phyloP scores from a whole-genome alignment of 1,140 invertebrate species.

The Meloidogyne floridensis region DNA sequence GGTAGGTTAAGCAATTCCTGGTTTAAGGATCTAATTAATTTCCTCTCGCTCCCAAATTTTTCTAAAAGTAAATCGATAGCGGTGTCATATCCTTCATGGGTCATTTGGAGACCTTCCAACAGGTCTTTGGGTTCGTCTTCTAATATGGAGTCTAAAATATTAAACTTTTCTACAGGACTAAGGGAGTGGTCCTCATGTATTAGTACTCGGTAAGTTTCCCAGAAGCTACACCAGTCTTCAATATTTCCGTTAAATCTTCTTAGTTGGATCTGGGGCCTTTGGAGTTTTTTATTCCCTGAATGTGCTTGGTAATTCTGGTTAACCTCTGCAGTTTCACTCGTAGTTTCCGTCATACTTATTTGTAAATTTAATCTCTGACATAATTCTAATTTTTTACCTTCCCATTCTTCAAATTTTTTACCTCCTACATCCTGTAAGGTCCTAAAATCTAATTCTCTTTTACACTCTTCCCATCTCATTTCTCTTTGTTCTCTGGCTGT shows the following conservation, averaged over 20 bases:
- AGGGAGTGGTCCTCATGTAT: background rate
- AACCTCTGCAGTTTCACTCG: no score
- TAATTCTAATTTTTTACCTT: no score
- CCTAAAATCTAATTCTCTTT: no score
- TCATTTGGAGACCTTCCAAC: background rate
- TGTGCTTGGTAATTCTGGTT: no score
- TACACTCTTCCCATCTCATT: no score
- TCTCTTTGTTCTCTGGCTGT: no score
- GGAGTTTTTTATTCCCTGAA: no score
- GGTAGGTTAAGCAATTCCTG: background rate
- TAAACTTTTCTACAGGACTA: slow-evolving; percentile 2
- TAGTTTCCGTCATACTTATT: no score
- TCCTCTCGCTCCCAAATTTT: background rate
- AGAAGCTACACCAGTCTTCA: background rate
- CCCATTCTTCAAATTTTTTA: no score
- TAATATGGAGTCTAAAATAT: background rate
- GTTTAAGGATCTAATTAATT: background rate
- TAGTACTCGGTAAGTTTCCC: slow-evolving; percentile 2
- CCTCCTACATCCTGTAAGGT: no score
- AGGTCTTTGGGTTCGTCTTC: background rate
- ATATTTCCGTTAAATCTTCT: background rate
- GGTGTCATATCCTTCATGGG: background rate
- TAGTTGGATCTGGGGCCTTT: background rate
- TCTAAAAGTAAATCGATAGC: background rate
- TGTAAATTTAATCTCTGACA: no score